Evolutionary conservation across 2,797 vertebrate species (phyloP).

Genomic region (Danio jaintianensis): DNA sequence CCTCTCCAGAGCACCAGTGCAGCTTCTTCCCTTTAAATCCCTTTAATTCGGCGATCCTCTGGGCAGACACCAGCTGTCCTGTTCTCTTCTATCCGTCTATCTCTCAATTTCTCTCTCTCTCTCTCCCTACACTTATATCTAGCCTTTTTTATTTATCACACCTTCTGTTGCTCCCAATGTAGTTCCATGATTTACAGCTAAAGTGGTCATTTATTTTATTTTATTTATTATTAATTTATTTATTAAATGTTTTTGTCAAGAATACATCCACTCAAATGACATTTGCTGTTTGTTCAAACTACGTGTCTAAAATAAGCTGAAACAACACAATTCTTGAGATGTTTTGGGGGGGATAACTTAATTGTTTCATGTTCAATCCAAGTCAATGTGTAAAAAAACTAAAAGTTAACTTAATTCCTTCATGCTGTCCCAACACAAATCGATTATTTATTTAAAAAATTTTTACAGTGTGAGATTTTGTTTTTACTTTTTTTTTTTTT

Average conservation of each 20-base stretch:
- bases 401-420: too few relatives aligned
- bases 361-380: too few relatives aligned
- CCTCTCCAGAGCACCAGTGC: conserved; percentile 33
- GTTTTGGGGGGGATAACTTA: too few relatives aligned
- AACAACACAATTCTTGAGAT: too few relatives aligned
- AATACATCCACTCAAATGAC: too few relatives aligned
- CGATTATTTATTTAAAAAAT: not conserved
- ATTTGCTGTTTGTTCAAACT: too few relatives aligned
- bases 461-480: not conserved
- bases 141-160: conserved; percentile 52
- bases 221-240: not conserved
- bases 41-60: conserved; percentile 72
- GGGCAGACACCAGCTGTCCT: conserved; percentile 81
- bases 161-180: conserved; percentile 11
- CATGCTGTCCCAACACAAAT: too few relatives aligned
- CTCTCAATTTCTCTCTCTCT: conserved; percentile 7
- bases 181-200: not conserved
- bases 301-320: too few relatives aligned
- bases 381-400: too few relatives aligned
- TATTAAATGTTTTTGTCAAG: not conserved
- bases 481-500: not conserved
- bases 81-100: conserved; percentile 29
- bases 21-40: conserved; percentile 58
- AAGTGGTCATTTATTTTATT: not conserved
- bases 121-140: conserved; percentile 52